These are phyloP conservation scores for Dendrolimus kikuchii DNA, from an alignment of 1,140 invertebrate genomes.

Conservation along the genomic window DNA sequence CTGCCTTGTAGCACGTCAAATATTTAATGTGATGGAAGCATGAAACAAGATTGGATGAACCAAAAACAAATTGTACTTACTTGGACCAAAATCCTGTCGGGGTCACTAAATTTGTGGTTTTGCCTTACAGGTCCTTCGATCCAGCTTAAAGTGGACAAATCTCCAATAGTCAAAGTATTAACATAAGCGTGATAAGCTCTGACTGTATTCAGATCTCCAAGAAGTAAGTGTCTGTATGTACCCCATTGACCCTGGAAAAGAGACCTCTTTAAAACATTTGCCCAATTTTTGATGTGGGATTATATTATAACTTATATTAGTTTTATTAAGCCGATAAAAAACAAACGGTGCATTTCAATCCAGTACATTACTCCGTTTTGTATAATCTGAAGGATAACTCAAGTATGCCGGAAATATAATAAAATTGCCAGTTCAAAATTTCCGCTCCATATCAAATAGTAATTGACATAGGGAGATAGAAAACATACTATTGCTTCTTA, in stretches of 20 bases:
- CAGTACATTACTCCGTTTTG: too few species aligned
- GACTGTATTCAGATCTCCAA: slow-evolving; percentile 61
- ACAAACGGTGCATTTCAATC: too few species aligned
- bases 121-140: slow-evolving; percentile 75
- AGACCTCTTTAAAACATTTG: background rate
- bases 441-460: too few species aligned
- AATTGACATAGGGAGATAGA: too few species aligned
- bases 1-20: too few species aligned
- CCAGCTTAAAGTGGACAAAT: slow-evolving; percentile 90
- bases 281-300: too few species aligned
- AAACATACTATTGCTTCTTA: too few species aligned
- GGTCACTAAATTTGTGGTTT: slow-evolving; percentile 38
- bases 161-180: slow-evolving; percentile 85
- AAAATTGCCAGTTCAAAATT: too few species aligned
- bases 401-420: too few species aligned
- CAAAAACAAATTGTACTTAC: slow-evolving; percentile 41
- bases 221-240: slow-evolving; percentile 80
- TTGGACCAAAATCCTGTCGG: slow-evolving; percentile 61
- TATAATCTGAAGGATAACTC: too few species aligned
- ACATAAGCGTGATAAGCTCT: slow-evolving; percentile 80
- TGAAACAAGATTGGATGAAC: background rate
- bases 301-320: too few species aligned
- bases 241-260: slow-evolving; percentile 81
- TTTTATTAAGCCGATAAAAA: too few species aligned
- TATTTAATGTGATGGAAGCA: background rate